phyloP scores from a whole-genome alignment of 2,888 invertebrate species.

The Drosophila atroscutellata region DNA sequence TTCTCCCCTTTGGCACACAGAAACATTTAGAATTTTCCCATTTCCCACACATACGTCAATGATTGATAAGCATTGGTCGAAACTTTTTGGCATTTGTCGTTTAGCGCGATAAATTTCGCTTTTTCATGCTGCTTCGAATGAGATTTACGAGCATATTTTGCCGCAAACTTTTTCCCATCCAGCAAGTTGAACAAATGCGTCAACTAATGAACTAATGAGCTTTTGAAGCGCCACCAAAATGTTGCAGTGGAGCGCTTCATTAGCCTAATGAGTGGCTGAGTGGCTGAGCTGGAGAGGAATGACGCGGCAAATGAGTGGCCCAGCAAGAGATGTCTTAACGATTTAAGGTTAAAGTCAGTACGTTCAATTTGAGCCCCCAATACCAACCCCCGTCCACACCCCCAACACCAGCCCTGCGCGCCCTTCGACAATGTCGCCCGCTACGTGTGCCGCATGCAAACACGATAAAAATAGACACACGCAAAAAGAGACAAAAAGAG shows the following conservation, averaged over 20 bases:
- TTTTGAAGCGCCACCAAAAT: slow-evolving; percentile 39
- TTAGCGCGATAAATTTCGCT: slow-evolving; percentile 69
- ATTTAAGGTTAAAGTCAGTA: slow-evolving; percentile 71
- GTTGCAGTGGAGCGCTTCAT: slow-evolving; percentile 56
- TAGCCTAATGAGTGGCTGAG: slow-evolving; percentile 66
- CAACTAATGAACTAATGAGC: slow-evolving; percentile 71
- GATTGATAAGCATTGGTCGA: slow-evolving; percentile 71
- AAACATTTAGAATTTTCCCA: slow-evolving; percentile 10
- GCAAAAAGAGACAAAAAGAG: slow-evolving; percentile 41
- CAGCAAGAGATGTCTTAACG: slow-evolving; percentile 44
- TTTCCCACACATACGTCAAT: slow-evolving; percentile 50
- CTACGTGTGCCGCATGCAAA: slow-evolving; percentile 74
- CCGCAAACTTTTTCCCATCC: slow-evolving; percentile 55
- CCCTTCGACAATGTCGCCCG: slow-evolving; percentile 59
- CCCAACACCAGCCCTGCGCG: not conserved
- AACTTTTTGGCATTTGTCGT: slow-evolving; percentile 76
- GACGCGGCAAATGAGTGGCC: slow-evolving; percentile 57
- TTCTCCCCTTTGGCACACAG: not conserved
- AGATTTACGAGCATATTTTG: slow-evolving; percentile 79
- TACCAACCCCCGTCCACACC: not conserved
- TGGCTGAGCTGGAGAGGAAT: slow-evolving; percentile 21
- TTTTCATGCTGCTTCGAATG: slow-evolving; percentile 54
- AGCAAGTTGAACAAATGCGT: slow-evolving; percentile 54
- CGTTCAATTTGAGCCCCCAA: slow-evolving; percentile 15
- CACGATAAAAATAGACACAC: slow-evolving; percentile 63